phyloP scores from a whole-genome alignment of 2,888 invertebrate genomes.

The Glaucopsyche alexis region DNA sequence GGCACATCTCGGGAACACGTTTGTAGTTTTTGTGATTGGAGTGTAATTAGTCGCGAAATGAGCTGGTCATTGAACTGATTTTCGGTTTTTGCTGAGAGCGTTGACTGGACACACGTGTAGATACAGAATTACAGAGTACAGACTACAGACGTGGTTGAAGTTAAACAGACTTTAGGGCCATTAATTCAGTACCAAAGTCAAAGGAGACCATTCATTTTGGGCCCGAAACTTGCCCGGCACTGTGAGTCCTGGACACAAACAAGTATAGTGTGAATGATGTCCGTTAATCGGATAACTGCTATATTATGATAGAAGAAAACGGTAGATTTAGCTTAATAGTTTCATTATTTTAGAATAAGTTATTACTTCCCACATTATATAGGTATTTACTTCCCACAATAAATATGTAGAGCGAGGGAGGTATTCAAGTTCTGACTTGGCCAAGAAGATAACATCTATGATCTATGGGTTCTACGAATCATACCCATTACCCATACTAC shows the following conservation, averaged over 20 bases:
- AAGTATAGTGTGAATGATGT: neutral
- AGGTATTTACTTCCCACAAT: too few species aligned
- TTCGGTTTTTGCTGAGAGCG: neutral
- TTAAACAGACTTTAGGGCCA: neutral
- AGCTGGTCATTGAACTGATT: slow-evolving; percentile 11
- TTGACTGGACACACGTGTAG: slow-evolving; percentile 1
- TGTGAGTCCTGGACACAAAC: neutral
- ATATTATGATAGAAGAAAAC: too few species aligned
- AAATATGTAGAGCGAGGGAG: too few species aligned
- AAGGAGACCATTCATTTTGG: neutral
- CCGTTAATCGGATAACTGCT: too few species aligned
- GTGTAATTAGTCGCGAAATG: slow-evolving; percentile 7
- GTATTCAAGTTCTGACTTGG: too few species aligned
- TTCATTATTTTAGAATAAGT: too few species aligned
- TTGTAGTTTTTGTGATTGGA: neutral
- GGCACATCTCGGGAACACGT: neutral
- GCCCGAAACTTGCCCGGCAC: neutral
- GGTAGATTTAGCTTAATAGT: too few species aligned
- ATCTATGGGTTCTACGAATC: too few species aligned
- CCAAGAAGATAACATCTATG: too few species aligned
- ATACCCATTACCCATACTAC: too few species aligned
- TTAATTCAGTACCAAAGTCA: neutral
- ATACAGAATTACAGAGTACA: neutral
- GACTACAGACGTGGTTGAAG: neutral
- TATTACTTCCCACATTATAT: too few species aligned